Percentiles rank a stretch among this genome's conserved stretches.
phyloP scores from a whole-genome alignment of 2,113 vertebrate genomes.

The Lates calcarifer region DNA sequence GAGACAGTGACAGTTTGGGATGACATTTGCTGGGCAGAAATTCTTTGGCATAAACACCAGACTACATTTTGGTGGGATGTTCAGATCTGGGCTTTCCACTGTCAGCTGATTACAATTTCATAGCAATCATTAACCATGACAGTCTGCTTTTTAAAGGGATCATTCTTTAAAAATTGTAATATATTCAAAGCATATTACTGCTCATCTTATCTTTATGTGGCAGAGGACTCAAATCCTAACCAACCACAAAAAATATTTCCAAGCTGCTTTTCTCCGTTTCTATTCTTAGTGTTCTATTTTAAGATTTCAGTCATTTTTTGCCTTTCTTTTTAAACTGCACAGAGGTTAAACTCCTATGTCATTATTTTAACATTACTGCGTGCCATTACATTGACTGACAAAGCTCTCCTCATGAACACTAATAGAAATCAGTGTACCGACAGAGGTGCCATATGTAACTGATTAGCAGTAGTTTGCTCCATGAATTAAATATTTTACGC shows the following conservation, averaged over 20 bases:
- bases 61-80: background rate
- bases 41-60: background rate
- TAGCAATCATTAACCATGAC: constrained; percentile 6
- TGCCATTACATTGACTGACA: background rate
- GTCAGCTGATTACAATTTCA: constrained; percentile 13
- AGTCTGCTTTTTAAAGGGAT: constrained; percentile 31
- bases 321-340: constrained; percentile 18
- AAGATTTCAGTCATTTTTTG: background rate
- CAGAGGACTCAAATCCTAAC: constrained; percentile 60
- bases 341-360: constrained; percentile 25
- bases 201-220: constrained; percentile 59
- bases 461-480: constrained; percentile 11
- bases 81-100: constrained; percentile 9
- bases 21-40: background rate
- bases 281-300: constrained; percentile 73
- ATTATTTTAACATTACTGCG: constrained; percentile 8
- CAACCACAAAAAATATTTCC: constrained; percentile 42
- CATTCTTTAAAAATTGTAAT: constrained; percentile 37
- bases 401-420: background rate
- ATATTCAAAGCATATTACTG: constrained; percentile 46
- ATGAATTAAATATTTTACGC: background rate
- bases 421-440: background rate
- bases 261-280: constrained; percentile 61
- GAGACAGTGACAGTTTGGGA: background rate
- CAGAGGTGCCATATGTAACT: background rate